These are phyloP conservation scores for Syndactyla subalaris DNA, from an alignment of 2,797 vertebrate genomes.

Conservation along the genomic window DNA sequence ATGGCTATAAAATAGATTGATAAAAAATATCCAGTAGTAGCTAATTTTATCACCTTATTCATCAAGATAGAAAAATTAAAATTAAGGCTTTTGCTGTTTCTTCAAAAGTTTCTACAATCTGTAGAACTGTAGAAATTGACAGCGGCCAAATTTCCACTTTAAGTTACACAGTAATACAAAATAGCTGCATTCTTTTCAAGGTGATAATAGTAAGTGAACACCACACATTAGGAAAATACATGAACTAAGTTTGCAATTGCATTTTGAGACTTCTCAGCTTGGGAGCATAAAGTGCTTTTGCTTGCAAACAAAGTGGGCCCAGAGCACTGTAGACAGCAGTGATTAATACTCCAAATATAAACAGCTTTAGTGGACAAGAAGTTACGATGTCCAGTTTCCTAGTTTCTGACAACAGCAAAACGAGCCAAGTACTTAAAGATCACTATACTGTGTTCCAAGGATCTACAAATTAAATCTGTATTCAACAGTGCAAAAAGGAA, in stretches of 20 bases:
- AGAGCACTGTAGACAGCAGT: background rate
- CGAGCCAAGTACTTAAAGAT: background rate
- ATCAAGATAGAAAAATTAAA: background rate
- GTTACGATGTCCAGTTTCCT: background rate
- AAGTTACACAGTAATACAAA: background rate
- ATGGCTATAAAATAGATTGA: background rate
- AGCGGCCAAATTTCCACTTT: background rate
- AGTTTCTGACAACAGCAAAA: background rate
- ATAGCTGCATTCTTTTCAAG: background rate
- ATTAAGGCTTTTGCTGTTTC: background rate
- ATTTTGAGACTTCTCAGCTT: background rate
- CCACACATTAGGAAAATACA: background rate
- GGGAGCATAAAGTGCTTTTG: background rate
- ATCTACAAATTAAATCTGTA: background rate
- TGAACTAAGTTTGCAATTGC: background rate
- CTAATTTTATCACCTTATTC: background rate
- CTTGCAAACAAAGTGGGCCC: background rate
- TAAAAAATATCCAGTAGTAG: background rate
- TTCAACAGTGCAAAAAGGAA: slow-evolving; percentile 29
- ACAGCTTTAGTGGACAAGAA: background rate
- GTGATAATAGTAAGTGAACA: background rate
- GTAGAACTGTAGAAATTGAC: background rate
- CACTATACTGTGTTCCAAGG: slow-evolving; percentile 48
- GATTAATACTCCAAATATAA: background rate
- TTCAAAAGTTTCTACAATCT: background rate